phyloP scores from a whole-genome alignment of 2,797 vertebrate species.

The Anas bahamensis region DNA sequence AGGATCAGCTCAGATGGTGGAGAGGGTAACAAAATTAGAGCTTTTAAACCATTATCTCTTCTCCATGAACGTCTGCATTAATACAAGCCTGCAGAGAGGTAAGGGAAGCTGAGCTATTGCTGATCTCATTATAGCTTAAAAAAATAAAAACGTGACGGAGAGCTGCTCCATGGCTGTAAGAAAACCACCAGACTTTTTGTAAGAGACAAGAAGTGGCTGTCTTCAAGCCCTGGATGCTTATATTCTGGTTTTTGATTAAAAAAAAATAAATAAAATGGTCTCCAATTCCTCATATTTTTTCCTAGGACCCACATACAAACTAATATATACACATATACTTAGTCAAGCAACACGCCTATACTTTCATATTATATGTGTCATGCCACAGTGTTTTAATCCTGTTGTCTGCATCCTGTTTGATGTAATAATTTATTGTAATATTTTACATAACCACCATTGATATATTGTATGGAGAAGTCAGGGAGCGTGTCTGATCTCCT shows the following conservation, averaged over 20 bases:
- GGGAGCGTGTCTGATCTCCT: constrained; percentile 6
- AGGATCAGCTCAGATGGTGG: constrained; percentile 73
- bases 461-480: not conserved
- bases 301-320: not conserved
- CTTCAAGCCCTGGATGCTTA: not conserved
- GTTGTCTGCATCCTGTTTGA: not conserved
- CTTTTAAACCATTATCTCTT: constrained; percentile 79
- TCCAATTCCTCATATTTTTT: not conserved
- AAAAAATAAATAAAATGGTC: not conserved
- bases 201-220: not conserved
- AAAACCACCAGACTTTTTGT: not conserved
- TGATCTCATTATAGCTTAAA: constrained; percentile 57
- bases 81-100: constrained; percentile 20
- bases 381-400: not conserved
- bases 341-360: not conserved
- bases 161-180: not conserved
- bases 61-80: constrained; percentile 59
- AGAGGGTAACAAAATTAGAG: constrained; percentile 77
- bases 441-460: constrained; percentile 28
- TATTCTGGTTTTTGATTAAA: not conserved
- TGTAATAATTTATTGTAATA: not conserved
- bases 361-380: not conserved
- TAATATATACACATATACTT: not conserved
- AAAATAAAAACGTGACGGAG: constrained; percentile 11
- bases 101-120: constrained; percentile 34